A percentile compares a stretch with the other conserved stretches of the same genome.
Evolutionary conservation across 2,888 invertebrate genomes (phyloP).

Genomic region (Dione vanillae): DNA sequence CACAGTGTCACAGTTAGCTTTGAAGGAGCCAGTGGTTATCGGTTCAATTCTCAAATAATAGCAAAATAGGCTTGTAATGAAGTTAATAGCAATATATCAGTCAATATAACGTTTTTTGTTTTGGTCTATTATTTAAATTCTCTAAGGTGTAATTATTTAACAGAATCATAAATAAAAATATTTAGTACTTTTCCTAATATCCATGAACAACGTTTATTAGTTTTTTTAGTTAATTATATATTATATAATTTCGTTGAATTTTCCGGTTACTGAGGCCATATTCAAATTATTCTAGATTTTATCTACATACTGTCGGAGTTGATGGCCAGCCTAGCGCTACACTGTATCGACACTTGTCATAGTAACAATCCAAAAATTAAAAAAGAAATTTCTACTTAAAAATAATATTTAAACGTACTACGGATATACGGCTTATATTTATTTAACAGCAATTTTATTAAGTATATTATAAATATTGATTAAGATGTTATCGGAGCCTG

Average conservation of each 20-base stretch:
- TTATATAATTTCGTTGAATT: constrained; percentile 23
- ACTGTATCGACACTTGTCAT: background rate
- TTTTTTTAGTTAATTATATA: no score
- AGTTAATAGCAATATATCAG: background rate
- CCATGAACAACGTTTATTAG: background rate
- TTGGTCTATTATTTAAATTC: background rate
- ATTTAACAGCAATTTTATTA: constrained; percentile 13
- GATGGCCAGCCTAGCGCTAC: background rate
- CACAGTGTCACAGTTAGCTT: background rate
- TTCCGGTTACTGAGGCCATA: constrained; percentile 22
- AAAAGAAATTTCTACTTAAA: background rate
- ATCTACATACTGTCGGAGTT: constrained; percentile 2
- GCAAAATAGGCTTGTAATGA: no score
- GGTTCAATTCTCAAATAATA: no score
- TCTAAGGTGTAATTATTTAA: background rate
- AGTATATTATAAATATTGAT: constrained; percentile 29
- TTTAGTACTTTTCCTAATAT: background rate
- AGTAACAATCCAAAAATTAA: constrained; percentile 4
- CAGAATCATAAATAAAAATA: background rate
- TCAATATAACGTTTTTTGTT: background rate
- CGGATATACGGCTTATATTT: constrained; percentile 1
- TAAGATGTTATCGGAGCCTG: constrained; percentile 25
- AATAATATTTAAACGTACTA: constrained; percentile 6
- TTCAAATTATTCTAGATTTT: constrained; percentile 23
- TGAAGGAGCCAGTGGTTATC: no score